Conservation (phyloP, 2,888 invertebrate genomes). For the Encarsia formosa region DNA sequence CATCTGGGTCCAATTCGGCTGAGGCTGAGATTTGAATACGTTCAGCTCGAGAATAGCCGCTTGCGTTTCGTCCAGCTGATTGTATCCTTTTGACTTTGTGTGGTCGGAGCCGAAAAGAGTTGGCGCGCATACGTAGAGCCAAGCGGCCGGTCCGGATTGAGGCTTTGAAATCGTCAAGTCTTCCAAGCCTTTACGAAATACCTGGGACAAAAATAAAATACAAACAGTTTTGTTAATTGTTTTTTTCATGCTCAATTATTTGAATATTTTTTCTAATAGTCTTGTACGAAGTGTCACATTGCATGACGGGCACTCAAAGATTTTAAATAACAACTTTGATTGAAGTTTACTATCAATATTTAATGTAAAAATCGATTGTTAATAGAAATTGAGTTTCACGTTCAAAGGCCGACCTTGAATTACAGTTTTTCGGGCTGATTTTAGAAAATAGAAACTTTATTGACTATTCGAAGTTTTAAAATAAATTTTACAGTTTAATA, state of each 20-base stretch:
- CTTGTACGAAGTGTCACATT: too few relatives aligned
- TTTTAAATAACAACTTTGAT: too few relatives aligned
- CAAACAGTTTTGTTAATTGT: neutral
- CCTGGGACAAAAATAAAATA: conserved; percentile 33
- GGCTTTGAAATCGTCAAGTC: conserved; percentile 57
- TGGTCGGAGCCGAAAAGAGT: conserved; percentile 53
- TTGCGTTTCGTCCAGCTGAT: conserved; percentile 58
- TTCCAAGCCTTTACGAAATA: conserved; percentile 55
- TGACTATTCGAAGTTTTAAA: too few relatives aligned
- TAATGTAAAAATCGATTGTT: too few relatives aligned
- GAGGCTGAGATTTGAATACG: conserved; percentile 71
- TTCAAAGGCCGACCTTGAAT: too few relatives aligned
- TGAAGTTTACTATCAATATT: too few relatives aligned
- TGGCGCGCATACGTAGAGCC: conserved; percentile 68
- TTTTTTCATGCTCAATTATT: neutral
- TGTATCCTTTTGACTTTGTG: conserved; percentile 22
- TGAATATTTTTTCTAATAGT: too few relatives aligned
- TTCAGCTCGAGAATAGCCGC: conserved; percentile 67
- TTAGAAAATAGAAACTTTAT: too few relatives aligned
- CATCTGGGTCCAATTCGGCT: conserved; percentile 71
- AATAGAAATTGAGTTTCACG: too few relatives aligned
- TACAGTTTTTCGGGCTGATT: too few relatives aligned
- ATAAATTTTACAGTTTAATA: too few relatives aligned
- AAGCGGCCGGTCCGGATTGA: conserved; percentile 59
- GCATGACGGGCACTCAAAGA: too few relatives aligned